A percentile compares a stretch with the other conserved stretches of the same genome.
phyloP scores from a whole-genome alignment of 1,140 invertebrate genomes.

The Drosophila ercepeae region DNA sequence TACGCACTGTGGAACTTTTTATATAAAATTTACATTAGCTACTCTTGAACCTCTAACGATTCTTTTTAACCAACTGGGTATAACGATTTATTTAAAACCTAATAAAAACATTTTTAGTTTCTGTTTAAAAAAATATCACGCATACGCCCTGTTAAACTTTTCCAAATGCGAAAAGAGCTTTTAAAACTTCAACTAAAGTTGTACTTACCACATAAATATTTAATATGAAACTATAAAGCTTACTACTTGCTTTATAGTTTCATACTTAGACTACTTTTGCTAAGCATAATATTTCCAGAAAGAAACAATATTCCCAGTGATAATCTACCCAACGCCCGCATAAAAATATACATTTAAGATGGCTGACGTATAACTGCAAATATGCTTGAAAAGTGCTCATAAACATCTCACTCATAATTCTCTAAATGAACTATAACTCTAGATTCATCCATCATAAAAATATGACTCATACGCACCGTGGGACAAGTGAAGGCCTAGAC shows the following conservation, averaged over 20 bases:
- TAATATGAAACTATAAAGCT: not conserved
- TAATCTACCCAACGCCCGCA: conserved; percentile 1
- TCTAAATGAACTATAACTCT: conserved; percentile 48
- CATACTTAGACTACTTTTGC: not conserved
- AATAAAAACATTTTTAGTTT: too few species aligned
- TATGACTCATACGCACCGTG: conserved; percentile 59
- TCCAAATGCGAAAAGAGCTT: too few species aligned
- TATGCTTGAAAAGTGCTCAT: conserved; percentile 22
- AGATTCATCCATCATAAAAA: conserved; percentile 41
- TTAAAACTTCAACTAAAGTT: too few species aligned
- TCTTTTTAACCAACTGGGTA: too few species aligned
- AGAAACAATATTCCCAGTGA: conserved; percentile 2
- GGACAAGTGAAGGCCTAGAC: conserved; percentile 18
- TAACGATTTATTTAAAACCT: too few species aligned
- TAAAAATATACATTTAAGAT: conserved; percentile 21
- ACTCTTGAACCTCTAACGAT: too few species aligned
- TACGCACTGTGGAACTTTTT: not conserved
- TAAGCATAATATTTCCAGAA: not conserved
- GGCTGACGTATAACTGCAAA: conserved; percentile 15
- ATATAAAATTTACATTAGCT: too few species aligned
- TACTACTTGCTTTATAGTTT: not conserved
- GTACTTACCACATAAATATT: not conserved
- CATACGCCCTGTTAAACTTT: too few species aligned
- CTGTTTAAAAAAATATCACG: too few species aligned
- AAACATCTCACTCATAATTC: conserved; percentile 38